A percentile compares a stretch with the other conserved stretches of the same genome.
Conservation (phyloP, 2,113 vertebrate species). For the Nipponia nippon region DNA sequence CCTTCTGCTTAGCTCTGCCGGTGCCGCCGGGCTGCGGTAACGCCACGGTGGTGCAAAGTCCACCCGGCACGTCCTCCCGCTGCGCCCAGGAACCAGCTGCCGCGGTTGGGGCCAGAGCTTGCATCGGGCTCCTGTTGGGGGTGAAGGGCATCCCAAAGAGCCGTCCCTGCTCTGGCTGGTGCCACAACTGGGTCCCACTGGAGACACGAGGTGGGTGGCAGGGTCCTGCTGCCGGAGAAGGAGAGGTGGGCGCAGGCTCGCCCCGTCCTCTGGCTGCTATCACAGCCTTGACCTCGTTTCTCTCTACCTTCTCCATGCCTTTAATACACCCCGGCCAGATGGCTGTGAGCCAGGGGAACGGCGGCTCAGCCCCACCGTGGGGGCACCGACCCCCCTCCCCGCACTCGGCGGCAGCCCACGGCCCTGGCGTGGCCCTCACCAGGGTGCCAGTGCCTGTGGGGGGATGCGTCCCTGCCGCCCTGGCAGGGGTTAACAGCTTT, state of each 20-base stretch:
- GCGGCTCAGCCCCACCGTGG: accelerated
- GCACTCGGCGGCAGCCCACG: accelerated
- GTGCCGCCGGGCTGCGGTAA: accelerated
- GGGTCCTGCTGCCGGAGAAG: neutral
- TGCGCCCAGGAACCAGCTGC: accelerated
- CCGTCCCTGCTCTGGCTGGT: accelerated
- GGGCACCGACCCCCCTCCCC: neutral
- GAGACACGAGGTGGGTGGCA: neutral
- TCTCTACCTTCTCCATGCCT: neutral
- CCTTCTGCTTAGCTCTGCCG: neutral
- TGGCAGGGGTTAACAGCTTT: neutral
- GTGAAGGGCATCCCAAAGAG: neutral
- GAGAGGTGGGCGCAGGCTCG: accelerated
- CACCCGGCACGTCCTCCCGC: accelerated
- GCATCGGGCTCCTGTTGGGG: accelerated
- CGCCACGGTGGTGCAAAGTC: accelerated
- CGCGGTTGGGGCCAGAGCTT: accelerated
- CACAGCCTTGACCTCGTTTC: constrained; percentile 2
- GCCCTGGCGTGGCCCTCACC: accelerated
- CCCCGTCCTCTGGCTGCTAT: neutral
- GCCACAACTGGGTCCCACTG: neutral
- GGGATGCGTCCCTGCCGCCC: accelerated
- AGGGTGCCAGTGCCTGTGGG: accelerated
- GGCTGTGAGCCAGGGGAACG: neutral
- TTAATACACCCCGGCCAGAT: neutral